Evolutionary conservation across 2,888 invertebrate species (phyloP).

Genomic region (Heliconius aoede): DNA sequence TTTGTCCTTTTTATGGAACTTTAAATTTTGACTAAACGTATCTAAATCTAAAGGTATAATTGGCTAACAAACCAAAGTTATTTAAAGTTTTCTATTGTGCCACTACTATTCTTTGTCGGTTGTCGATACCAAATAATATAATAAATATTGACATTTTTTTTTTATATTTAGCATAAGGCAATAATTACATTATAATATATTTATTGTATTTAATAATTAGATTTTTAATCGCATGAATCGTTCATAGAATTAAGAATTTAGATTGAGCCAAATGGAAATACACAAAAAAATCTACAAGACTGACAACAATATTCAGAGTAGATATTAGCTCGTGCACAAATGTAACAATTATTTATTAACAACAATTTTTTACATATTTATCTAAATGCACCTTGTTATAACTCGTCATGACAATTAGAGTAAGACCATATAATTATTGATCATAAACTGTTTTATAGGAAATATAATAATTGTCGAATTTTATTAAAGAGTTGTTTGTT

Average conservation of each 20-base stretch:
- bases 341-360: slow-evolving; percentile 65
- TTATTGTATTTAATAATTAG: slow-evolving; percentile 75
- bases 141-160: slow-evolving; percentile 64
- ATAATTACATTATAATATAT: slow-evolving; percentile 77
- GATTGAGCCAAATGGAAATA: slow-evolving; percentile 78
- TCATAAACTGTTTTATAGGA: slow-evolving; percentile 74
- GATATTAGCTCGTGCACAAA: slow-evolving; percentile 80
- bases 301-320: slow-evolving; percentile 83
- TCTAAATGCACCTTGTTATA: slow-evolving; percentile 80
- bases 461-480: slow-evolving; percentile 82
- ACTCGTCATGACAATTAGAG: slow-evolving; percentile 83
- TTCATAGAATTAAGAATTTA: slow-evolving; percentile 72
- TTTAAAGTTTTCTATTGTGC: slow-evolving; percentile 69
- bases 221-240: slow-evolving; percentile 78
- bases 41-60: slow-evolving; percentile 60
- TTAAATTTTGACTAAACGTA: slow-evolving; percentile 43
- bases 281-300: slow-evolving; percentile 82
- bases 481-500: slow-evolving; percentile 85
- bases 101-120: slow-evolving; percentile 72
- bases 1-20: slow-evolving; percentile 34
- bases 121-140: slow-evolving; percentile 64
- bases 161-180: slow-evolving; percentile 64
- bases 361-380: slow-evolving; percentile 68
- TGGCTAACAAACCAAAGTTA: slow-evolving; percentile 78
- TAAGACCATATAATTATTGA: slow-evolving; percentile 73